Base-by-base conservation (phyloP, 1,140 invertebrate genomes). In the Gonatopus flavifemur region DNA sequence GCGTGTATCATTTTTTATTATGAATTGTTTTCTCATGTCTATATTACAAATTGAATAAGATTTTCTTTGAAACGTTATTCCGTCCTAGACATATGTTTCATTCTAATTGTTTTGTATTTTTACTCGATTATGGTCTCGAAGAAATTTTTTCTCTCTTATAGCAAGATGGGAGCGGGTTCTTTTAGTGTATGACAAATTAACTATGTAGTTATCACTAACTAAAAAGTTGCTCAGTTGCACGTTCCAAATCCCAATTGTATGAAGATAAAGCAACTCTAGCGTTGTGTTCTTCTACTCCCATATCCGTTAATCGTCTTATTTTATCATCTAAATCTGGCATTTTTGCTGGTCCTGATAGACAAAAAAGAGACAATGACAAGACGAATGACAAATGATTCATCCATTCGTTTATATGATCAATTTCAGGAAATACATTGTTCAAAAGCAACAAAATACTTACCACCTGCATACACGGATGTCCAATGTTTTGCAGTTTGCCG, bases 401-500 rank as follows among this genome's bases (percentile, higher is more conserved):
- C 37, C n/a, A 19, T 10, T 4, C 15, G 38, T 30, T 30, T 7
- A n/a, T 30, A 25, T 41, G 22, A 41, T 43, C 3, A 16, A 42
- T 39, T 19, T 19, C 20, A 21, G 19, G 13, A 28, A 12, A 46
- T 21, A 30, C 38, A 33, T 41, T 28, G 3, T 30, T 16, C 4
- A 19, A 36, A 28, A 48, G 28, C 31, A 36, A 35, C 47, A 30
- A 38, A 62, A 30, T 42, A 64, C 58, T 60, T 77, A 85, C 87
- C 92, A 62, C 89, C 89, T 21, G 96, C 98, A 82, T 98, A 99
- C 13, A 88, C 83, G 69, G 89, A 88, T 50, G 96, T 93, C 98
- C 98, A 98, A 80, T 96, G 93, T 67, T 83, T 84, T 30, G 96
- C 96, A 40, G 96, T 98, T 67, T 87, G 80, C 52, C 83, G 80